Conservation (phyloP, 1,140 invertebrate genomes). For the Bombus soroeensis region DNA sequence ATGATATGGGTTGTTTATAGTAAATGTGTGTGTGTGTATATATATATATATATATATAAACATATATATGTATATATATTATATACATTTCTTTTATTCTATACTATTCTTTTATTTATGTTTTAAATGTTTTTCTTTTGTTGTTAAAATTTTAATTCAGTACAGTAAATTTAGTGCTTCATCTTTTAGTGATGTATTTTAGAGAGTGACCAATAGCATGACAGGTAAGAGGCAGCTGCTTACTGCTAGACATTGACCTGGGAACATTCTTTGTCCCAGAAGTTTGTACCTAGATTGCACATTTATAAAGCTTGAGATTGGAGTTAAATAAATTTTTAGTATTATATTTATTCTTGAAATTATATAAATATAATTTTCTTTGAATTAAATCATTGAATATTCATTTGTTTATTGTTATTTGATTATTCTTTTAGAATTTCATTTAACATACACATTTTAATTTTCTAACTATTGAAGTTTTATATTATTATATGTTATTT, state of each 20-base stretch:
- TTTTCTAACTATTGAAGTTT: not conserved
- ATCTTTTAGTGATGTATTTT: slow-evolving; percentile 10
- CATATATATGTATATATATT: not conserved
- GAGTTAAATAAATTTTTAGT: not conserved
- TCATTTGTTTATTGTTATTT: not conserved
- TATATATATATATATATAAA: not conserved
- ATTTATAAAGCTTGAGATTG: not conserved
- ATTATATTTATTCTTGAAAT: not conserved
- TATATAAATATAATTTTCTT: slow-evolving; percentile 5
- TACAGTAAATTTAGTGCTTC: not conserved
- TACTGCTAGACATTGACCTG: slow-evolving; percentile 67
- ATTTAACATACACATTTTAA: not conserved
- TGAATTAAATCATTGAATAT: not conserved
- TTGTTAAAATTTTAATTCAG: not conserved
- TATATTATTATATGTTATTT: not conserved
- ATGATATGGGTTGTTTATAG: slow-evolving; percentile 17
- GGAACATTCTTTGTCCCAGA: slow-evolving; percentile 65
- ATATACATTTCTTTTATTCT: too few relatives aligned
- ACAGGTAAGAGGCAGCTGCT: slow-evolving; percentile 68
- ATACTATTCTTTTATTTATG: not conserved
- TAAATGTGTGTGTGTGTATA: not conserved
- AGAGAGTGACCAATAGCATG: slow-evolving; percentile 51
- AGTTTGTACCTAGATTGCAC: slow-evolving; percentile 39
- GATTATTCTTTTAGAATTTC: not conserved
- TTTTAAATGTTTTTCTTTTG: not conserved